Percentiles rank a stretch among this genome's conserved stretches.
These are phyloP conservation scores for Drosophila anomelani DNA, from an alignment of 2,888 invertebrate species.

Conservation along the genomic window DNA sequence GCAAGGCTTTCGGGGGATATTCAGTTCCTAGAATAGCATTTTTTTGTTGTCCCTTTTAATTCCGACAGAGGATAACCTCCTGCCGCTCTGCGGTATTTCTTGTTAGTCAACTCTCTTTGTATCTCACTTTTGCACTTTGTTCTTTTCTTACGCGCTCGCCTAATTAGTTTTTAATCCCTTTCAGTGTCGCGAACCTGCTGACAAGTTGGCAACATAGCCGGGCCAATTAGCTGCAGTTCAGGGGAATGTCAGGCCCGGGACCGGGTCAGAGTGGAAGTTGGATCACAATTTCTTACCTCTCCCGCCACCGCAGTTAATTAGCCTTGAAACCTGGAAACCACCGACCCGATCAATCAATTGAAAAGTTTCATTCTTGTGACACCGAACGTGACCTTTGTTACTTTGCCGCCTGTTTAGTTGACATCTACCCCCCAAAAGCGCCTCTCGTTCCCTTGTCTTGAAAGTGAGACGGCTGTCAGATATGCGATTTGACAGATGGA, in stretches of 20 bases:
- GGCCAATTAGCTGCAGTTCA: slow-evolving; percentile 33
- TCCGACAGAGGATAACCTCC: slow-evolving; percentile 1
- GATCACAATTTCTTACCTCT: neutral
- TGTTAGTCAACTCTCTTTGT: slow-evolving; percentile 19
- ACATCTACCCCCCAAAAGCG: slow-evolving; percentile 60
- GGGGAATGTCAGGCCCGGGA: slow-evolving; percentile 7
- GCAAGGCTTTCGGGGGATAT: slow-evolving; percentile 1
- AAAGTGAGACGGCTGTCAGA: slow-evolving; percentile 64
- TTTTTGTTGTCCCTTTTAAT: neutral
- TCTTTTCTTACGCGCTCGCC: slow-evolving; percentile 12
- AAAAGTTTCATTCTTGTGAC: slow-evolving; percentile 64
- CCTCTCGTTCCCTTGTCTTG: slow-evolving; percentile 61
- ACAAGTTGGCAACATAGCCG: slow-evolving; percentile 12
- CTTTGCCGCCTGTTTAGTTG: slow-evolving; percentile 48
- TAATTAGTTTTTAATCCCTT: slow-evolving; percentile 68
- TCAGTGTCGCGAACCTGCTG: slow-evolving; percentile 44
- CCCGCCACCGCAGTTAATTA: slow-evolving; percentile 58
- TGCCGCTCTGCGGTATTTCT: slow-evolving; percentile 18
- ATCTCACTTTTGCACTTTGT: slow-evolving; percentile 18
- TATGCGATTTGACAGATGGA: slow-evolving; percentile 61
- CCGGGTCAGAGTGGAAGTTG: neutral
- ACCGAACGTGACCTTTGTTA: slow-evolving; percentile 67
- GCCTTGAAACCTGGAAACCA: slow-evolving; percentile 59
- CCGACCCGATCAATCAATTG: slow-evolving; percentile 70
- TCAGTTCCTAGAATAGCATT: slow-evolving; percentile 7